Evolutionary conservation across 2,113 vertebrate genomes (phyloP).

Genomic region (Chionomys nivalis): DNA sequence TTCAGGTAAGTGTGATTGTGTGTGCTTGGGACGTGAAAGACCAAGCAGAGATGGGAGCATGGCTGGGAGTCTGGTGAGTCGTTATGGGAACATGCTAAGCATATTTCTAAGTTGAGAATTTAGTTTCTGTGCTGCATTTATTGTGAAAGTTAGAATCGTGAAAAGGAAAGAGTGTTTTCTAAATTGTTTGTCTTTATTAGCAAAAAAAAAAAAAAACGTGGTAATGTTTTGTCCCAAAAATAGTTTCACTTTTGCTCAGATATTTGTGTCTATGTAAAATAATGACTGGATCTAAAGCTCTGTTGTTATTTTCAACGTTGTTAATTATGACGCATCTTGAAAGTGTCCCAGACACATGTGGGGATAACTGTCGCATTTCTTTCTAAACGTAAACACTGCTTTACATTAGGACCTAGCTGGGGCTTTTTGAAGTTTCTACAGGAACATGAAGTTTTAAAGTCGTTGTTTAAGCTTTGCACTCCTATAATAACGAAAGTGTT

Average conservation of each 20-base stretch:
- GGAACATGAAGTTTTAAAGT: constrained; percentile 36
- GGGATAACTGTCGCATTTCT: constrained; percentile 55
- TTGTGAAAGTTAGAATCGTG: constrained; percentile 75
- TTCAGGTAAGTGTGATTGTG: constrained; percentile 84
- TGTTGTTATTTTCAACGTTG: constrained; percentile 55
- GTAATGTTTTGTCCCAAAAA: constrained; percentile 62
- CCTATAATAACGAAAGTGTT: constrained; percentile 39
- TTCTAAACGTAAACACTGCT: constrained; percentile 72
- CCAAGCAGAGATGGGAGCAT: neutral
- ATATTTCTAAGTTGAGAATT: constrained; percentile 68
- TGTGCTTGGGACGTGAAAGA: constrained; percentile 71
- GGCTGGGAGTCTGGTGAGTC: constrained; percentile 69
- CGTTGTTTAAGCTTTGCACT: constrained; percentile 27
- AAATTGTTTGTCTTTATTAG: constrained; percentile 73
- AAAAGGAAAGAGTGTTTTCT: constrained; percentile 61
- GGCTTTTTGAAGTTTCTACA: constrained; percentile 63
- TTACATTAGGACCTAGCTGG: constrained; percentile 44
- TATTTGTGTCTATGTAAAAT: constrained; percentile 66
- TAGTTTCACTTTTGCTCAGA: constrained; percentile 45
- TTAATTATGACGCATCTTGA: constrained; percentile 68
- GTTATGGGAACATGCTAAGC: constrained; percentile 66
- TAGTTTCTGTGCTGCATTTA: constrained; percentile 74
- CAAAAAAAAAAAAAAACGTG: constrained; percentile 32
- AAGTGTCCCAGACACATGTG: constrained; percentile 54
- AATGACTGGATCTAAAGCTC: constrained; percentile 41